Conservation (phyloP, 2,113 vertebrate species). For the Notarius quadriscutis region DNA sequence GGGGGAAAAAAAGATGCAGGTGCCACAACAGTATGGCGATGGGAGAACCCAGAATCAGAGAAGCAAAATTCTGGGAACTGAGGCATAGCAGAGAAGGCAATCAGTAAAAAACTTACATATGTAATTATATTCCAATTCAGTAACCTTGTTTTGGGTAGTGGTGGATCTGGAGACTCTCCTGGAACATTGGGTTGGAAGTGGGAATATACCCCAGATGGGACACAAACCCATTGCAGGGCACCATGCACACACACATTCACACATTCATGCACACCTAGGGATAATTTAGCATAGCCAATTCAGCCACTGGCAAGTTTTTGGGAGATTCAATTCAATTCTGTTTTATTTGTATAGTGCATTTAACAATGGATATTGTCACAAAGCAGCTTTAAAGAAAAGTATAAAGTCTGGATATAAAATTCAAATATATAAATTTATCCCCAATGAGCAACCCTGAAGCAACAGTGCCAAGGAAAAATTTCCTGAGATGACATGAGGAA, state of each 20-base stretch:
- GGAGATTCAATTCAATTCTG: too few species aligned
- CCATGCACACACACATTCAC: neutral
- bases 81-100: neutral
- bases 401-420: too few species aligned
- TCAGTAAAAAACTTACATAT: neutral
- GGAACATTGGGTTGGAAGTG: neutral
- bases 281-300: neutral
- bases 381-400: too few species aligned
- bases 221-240: neutral
- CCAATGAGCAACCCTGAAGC: too few species aligned
- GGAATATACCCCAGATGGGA: neutral
- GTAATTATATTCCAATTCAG: neutral
- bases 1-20: neutral
- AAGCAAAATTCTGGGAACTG: neutral
- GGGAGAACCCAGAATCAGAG: neutral
- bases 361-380: too few species aligned
- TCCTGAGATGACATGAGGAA: too few species aligned
- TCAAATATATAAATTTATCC: too few species aligned
- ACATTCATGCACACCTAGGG: too few species aligned
- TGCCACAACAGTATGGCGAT: neutral
- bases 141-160: neutral
- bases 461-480: too few species aligned
- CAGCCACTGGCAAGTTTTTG: neutral
- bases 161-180: neutral
- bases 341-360: too few species aligned